Evolutionary conservation across 2,113 vertebrate species (phyloP).

Genomic region (Chauna torquata): DNA sequence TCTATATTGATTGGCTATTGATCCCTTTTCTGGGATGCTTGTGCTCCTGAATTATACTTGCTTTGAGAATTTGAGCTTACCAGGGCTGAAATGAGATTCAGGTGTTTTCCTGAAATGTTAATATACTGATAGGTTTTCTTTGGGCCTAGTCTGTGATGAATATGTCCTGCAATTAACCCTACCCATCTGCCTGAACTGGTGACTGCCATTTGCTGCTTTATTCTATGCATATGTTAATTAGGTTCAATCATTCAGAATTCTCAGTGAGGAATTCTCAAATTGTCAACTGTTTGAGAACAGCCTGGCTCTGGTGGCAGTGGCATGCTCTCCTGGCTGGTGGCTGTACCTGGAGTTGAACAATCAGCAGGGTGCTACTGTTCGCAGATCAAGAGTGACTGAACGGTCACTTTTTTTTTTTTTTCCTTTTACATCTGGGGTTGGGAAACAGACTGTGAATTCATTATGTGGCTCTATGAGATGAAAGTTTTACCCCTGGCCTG

Average conservation of each 20-base stretch:
- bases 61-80: neutral
- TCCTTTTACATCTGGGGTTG: neutral
- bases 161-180: neutral
- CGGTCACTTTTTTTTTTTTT: no score
- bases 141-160: neutral
- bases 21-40: neutral
- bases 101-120: neutral
- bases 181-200: neutral
- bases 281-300: neutral
- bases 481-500: neutral
- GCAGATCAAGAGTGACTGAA: neutral
- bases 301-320: neutral
- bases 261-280: neutral
- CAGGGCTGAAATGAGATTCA: neutral
- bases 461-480: neutral
- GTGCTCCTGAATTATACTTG: neutral
- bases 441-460: neutral
- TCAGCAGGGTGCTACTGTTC: neutral
- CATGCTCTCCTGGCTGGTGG: rapidly evolving
- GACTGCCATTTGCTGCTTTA: neutral
- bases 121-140: neutral
- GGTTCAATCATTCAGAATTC: neutral
- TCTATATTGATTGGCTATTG: neutral
- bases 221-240: neutral
- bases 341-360: neutral